A percentile compares a stretch with the other conserved stretches of the same genome.
These are phyloP conservation scores for Trichogramma pretiosum DNA, from an alignment of 1,140 invertebrate species.

Conservation along the genomic window DNA sequence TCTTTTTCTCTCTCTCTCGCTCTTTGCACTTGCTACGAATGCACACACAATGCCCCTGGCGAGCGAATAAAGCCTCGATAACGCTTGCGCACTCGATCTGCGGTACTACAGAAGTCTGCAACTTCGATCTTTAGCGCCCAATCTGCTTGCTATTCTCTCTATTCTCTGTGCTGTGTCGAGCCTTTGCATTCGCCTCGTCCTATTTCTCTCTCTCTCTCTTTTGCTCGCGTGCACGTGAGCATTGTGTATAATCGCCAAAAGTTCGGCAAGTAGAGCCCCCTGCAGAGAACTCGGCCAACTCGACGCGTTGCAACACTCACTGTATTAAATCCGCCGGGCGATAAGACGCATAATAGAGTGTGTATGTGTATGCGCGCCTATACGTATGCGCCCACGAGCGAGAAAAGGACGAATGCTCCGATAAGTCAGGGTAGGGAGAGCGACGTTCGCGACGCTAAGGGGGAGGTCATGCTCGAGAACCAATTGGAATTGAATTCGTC, in stretches of 20 bases:
- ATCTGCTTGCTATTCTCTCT: constrained; percentile 7
- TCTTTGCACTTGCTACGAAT: neutral
- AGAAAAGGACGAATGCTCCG: constrained; percentile 14
- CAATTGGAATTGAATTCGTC: constrained; percentile 49
- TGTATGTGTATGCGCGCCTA: no score
- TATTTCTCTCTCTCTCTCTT: constrained; percentile 20
- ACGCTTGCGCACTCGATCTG: neutral
- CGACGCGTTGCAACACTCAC: constrained; percentile 39
- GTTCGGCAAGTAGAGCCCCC: constrained; percentile 31
- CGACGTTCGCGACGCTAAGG: constrained; percentile 3
- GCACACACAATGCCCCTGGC: no score
- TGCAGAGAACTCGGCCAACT: constrained; percentile 36
- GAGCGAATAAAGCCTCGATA: constrained; percentile 12
- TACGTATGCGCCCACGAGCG: no score
- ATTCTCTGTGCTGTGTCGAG: constrained; percentile 20
- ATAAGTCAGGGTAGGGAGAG: constrained; percentile 5
- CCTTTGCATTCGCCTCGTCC: constrained; percentile 26
- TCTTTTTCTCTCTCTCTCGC: constrained; percentile 23
- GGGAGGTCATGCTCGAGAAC: constrained; percentile 45
- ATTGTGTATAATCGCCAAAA: no score
- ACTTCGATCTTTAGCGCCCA: constrained; percentile 8
- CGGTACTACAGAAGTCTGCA: no score
- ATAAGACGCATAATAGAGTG: constrained; percentile 25
- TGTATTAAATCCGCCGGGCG: constrained; percentile 40
- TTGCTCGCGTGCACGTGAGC: constrained; percentile 13